Conservation (phyloP, 2,113 vertebrate species). For the Hydropotes inermis region DNA sequence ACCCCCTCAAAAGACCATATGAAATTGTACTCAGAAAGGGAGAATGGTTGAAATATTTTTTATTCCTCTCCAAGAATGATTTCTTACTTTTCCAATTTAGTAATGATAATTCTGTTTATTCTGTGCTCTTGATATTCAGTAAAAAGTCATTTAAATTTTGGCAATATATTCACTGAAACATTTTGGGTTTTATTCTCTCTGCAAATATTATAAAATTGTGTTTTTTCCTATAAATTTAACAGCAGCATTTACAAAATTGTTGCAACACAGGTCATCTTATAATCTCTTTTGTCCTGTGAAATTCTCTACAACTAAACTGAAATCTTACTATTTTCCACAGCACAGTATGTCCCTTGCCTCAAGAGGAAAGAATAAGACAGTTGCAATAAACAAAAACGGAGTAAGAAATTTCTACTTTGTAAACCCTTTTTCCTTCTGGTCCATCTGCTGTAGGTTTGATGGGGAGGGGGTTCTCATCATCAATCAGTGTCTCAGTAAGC, state of each 20-base stretch:
- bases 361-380: not conserved
- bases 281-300: constrained; percentile 33
- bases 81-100: constrained; percentile 34
- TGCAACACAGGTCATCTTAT: not conserved
- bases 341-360: not conserved
- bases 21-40: not conserved
- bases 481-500: not conserved
- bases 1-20: not conserved
- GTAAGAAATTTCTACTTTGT: constrained; percentile 24
- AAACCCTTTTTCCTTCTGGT: not conserved
- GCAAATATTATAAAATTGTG: constrained; percentile 32
- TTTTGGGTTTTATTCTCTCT: constrained; percentile 37
- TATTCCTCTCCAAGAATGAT: constrained; percentile 2
- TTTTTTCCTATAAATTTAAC: constrained; percentile 12
- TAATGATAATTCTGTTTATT: constrained; percentile 19
- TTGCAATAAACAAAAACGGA: not conserved
- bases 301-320: not conserved
- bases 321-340: not conserved
- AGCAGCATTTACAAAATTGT: constrained; percentile 31
- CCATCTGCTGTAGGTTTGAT: not conserved
- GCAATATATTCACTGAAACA: not conserved
- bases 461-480: not conserved
- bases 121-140: constrained; percentile 22
- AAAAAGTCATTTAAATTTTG: constrained; percentile 47
- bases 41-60: not conserved